phyloP scores from a whole-genome alignment of 2,113 vertebrate genomes.

The Myiozetetes cayanensis region DNA sequence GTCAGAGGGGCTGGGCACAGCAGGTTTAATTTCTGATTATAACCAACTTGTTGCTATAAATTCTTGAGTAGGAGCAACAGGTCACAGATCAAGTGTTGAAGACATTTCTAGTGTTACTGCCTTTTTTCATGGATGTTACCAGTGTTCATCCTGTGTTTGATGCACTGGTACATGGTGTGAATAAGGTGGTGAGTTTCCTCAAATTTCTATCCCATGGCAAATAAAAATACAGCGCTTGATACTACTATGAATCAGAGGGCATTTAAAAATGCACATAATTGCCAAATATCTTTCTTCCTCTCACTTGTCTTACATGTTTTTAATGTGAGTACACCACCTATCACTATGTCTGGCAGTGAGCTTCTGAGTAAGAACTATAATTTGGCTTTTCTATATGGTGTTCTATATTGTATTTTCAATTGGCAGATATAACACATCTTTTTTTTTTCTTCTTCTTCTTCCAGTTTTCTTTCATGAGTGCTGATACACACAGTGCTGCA shows the following conservation, averaged over 20 bases:
- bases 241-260: neutral
- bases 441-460: neutral
- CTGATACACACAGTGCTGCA: neutral
- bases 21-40: neutral
- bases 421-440: neutral
- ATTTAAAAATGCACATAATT: neutral
- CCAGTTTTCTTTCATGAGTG: neutral
- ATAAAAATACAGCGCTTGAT: neutral
- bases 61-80: neutral
- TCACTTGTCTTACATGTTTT: neutral
- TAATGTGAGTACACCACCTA: neutral
- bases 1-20: neutral
- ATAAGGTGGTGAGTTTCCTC: neutral
- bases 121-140: neutral
- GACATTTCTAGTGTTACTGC: neutral
- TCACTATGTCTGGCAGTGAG: neutral
- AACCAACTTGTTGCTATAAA: neutral
- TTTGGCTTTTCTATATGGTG: neutral
- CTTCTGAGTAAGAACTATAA: neutral
- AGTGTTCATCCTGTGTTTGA: neutral
- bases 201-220: neutral
- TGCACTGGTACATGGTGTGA: neutral
- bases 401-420: neutral
- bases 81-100: neutral
- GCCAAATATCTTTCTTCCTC: neutral